Evolutionary conservation across 2,113 vertebrate species (phyloP).

Genomic region (Thamnophis sirtalis): DNA sequence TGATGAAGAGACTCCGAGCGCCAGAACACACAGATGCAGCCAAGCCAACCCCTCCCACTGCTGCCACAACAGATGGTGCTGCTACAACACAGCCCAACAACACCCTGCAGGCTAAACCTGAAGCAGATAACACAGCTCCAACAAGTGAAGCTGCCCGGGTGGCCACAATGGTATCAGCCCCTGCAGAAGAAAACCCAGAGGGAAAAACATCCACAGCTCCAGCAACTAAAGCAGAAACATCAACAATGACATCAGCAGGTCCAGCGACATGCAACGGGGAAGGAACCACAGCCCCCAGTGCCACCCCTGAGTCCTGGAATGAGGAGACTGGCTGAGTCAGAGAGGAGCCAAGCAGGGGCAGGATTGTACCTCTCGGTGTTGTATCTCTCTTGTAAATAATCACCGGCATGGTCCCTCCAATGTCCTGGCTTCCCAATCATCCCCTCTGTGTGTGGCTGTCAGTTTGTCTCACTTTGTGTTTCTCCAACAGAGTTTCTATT

Average conservation of each 20-base stretch:
- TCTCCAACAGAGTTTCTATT: slow-evolving; percentile 48
- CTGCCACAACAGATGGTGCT: slow-evolving; percentile 42
- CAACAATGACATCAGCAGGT: slow-evolving; percentile 52
- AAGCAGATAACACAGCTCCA: slow-evolving; percentile 49
- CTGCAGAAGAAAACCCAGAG: slow-evolving; percentile 51
- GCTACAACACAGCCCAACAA: slow-evolving; percentile 30
- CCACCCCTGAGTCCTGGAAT: slow-evolving; percentile 59
- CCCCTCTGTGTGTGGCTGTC: slow-evolving; percentile 40
- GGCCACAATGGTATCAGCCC: slow-evolving; percentile 24
- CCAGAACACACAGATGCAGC: slow-evolving; percentile 76
- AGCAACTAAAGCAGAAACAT: slow-evolving; percentile 53
- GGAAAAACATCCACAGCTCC: slow-evolving; percentile 49
- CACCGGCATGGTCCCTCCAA: slow-evolving; percentile 79
- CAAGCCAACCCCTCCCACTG: slow-evolving; percentile 36
- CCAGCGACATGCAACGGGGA: slow-evolving; percentile 79
- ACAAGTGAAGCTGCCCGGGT: slow-evolving; percentile 33
- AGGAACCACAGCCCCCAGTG: slow-evolving; percentile 52
- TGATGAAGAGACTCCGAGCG: slow-evolving; percentile 91
- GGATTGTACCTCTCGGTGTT: slow-evolving; percentile 36
- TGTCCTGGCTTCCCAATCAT: slow-evolving; percentile 53
- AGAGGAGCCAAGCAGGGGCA: slow-evolving; percentile 45
- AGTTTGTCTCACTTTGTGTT: slow-evolving; percentile 13
- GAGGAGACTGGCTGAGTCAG: slow-evolving; percentile 78
- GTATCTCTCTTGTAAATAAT: slow-evolving; percentile 74
- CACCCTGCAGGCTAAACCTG: slow-evolving; percentile 28